phyloP scores from a whole-genome alignment of 2,888 invertebrate species.

The Chamaedrilus cognettii region DNA sequence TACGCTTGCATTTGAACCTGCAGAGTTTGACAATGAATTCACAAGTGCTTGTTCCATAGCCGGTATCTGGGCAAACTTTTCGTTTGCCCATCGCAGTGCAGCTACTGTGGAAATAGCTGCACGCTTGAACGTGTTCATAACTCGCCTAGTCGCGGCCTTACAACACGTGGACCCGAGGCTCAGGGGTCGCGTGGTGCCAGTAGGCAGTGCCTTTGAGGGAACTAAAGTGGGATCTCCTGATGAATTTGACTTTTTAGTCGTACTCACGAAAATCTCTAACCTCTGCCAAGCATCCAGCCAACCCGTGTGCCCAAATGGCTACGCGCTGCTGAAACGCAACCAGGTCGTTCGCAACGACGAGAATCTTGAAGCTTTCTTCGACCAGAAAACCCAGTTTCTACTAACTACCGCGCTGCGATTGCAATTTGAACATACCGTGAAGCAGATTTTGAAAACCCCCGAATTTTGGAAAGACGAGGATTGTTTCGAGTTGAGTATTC shows the following conservation, averaged over 20 bases:
- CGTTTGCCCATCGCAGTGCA: too few species aligned
- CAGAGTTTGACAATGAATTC: too few species aligned
- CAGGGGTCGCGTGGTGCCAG: background rate
- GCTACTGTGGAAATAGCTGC: too few species aligned
- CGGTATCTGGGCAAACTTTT: too few species aligned
- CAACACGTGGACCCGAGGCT: background rate
- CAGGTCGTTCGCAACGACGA: background rate
- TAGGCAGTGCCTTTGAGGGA: slow-evolving; percentile 5
- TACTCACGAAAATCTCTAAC: background rate
- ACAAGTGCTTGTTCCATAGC: too few species aligned
- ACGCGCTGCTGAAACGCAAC: background rate
- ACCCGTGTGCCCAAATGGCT: background rate
- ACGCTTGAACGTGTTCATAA: background rate
- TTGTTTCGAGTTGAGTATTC: background rate
- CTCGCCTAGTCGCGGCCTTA: background rate
- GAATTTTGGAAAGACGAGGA: background rate
- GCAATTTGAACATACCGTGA: background rate
- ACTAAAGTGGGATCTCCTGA: background rate
- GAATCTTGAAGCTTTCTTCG: background rate
- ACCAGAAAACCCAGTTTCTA: background rate
- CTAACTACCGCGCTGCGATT: background rate
- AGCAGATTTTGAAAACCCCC: background rate
- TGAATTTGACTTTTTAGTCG: slow-evolving; percentile 1
- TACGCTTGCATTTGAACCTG: too few species aligned
- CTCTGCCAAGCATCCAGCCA: background rate